These are phyloP conservation scores for Halictus ligatus DNA, from an alignment of 2,888 invertebrate species.

Conservation along the genomic window DNA sequence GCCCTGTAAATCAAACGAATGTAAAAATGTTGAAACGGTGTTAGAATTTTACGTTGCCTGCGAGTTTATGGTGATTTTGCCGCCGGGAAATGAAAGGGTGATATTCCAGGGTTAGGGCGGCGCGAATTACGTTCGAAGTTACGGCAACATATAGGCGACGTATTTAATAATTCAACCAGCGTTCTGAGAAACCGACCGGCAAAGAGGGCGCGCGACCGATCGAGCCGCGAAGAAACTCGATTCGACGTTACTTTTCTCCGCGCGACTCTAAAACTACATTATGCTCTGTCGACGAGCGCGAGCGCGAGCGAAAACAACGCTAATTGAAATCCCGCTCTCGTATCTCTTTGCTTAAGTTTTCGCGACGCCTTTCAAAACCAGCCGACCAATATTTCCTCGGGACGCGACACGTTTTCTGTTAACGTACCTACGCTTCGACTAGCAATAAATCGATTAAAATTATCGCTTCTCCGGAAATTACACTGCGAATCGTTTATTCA, in stretches of 20 bases:
- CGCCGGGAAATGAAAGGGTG: too few relatives aligned
- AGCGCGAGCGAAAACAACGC: constrained; percentile 21
- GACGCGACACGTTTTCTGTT: neutral
- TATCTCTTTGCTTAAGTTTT: constrained; percentile 23
- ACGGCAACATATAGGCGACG: neutral
- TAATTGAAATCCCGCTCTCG: constrained; percentile 36
- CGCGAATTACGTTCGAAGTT: neutral
- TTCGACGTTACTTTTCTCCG: constrained; percentile 17
- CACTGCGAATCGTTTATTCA: neutral
- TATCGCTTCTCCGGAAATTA: neutral
- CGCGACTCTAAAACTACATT: constrained; percentile 19
- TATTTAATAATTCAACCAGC: constrained; percentile 33
- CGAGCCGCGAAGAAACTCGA: constrained; percentile 15
- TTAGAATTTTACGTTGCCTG: too few relatives aligned
- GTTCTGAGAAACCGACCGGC: neutral
- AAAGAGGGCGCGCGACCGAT: constrained; percentile 3
- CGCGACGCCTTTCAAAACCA: neutral
- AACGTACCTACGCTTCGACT: neutral
- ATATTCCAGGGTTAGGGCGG: neutral
- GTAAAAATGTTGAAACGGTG: too few relatives aligned
- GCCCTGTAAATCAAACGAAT: too few relatives aligned
- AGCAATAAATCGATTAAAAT: neutral
- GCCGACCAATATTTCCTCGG: constrained; percentile 10
- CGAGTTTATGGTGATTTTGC: too few relatives aligned
- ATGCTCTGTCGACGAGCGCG: constrained; percentile 10